A percentile compares a stretch with the other conserved stretches of the same genome.
These are phyloP conservation scores for Saxidomus purpurata DNA, from an alignment of 1,140 invertebrate species.

Conservation along the genomic window DNA sequence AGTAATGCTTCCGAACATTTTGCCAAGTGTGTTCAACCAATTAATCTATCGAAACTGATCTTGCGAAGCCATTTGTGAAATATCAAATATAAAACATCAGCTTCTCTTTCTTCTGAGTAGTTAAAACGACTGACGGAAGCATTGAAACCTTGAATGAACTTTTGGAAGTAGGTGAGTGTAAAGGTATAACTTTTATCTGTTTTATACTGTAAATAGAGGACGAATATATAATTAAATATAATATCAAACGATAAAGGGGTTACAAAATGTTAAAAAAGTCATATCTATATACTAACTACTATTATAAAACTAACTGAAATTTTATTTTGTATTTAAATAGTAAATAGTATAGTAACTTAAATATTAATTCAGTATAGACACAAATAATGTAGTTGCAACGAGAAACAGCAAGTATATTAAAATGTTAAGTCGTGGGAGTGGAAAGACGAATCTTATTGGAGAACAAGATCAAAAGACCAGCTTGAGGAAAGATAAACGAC, in stretches of 20 bases:
- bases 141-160: constrained; percentile 10
- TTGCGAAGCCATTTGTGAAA: no score
- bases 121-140: constrained; percentile 17
- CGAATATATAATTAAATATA: background rate
- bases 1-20: no score
- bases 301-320: background rate
- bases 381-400: constrained; percentile 11
- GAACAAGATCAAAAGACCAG: background rate
- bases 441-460: background rate
- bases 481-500: constrained; percentile 41
- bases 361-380: background rate
- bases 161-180: constrained; percentile 12
- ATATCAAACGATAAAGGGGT: background rate
- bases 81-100: no score
- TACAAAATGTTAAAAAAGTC: background rate
- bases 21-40: no score
- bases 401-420: constrained; percentile 31
- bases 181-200: background rate
- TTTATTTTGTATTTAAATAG: no score
- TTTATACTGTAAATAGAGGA: no score
- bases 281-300: background rate
- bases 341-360: background rate
- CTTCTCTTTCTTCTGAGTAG: background rate
- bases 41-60: no score
- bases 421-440: background rate